Base-by-base conservation (phyloP, 2,113 vertebrate species). In the Electrona antarctica region DNA sequence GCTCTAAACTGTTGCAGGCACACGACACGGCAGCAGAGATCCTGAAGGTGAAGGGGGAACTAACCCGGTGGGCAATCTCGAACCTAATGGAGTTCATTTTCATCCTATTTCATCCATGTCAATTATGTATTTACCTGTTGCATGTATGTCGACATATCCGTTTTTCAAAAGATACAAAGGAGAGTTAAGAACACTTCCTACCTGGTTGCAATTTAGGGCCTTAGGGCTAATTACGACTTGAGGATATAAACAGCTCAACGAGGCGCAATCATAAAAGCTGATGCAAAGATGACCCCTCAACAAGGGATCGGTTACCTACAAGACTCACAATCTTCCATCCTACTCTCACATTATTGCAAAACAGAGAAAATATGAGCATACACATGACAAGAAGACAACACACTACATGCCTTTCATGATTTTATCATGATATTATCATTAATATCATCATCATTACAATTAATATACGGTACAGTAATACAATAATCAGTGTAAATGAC, bases 121-220 rank as follows among this genome's bases (percentile, higher is more conserved):
- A 81, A 74, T 80, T 86, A 82, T 77, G 71, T 60, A 79, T 82
- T 86, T 75, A 73, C 76, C 69, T 74, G 56, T 76, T 78, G 79
- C 63, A 71, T 78, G 58, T 14, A 33, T 54, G 51, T 21, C 45
- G 11, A 28, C 12, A 13, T 59, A 56, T 77, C 45, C 63, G 57
- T 63, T 57, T 61, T 68, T 50, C 12, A 13, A 48, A 58, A 48
- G 10, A 73, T 48, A 51, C 8, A 67, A 33, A 65, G 6, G 8
- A 15, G 11, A 65, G 21, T 15, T 15, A 1, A 63, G 50, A 54
- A 51, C 10, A 70, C 46, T 65, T 57, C 64, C 15, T 73, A 83
- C 71, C 78, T 84, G 79, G 61, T 60, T 78, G 60, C 60, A 77
- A 81, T 86, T 83, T 78, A 60, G 50, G 69, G 47, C 75, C 69